Percentiles rank a stretch among this genome's conserved stretches.
Conservation (phyloP, 2,888 invertebrate genomes). For the Lasioglossum morio region DNA sequence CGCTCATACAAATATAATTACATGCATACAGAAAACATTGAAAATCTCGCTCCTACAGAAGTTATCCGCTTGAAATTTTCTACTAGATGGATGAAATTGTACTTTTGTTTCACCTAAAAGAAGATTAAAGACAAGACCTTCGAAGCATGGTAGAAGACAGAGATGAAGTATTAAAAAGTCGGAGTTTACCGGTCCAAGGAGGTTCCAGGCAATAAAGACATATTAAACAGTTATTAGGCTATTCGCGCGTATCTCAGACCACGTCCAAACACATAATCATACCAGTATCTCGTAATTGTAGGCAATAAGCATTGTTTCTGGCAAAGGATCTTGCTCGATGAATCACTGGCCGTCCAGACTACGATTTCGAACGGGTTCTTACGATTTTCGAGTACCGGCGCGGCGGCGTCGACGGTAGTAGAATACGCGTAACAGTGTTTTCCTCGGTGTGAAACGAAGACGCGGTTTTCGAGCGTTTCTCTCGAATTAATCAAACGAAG, state of each 20-base stretch:
- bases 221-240: constrained; percentile 13
- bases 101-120: too few species aligned
- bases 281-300: constrained; percentile 3
- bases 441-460: background rate
- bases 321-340: background rate
- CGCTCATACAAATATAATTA: too few species aligned
- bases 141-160: background rate
- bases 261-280: constrained; percentile 7
- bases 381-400: background rate
- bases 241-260: background rate
- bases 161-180: background rate
- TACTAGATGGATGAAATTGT: too few species aligned
- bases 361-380: background rate
- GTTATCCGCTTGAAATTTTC: background rate
- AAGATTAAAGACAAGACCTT: background rate
- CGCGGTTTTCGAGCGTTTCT: constrained; percentile 41
- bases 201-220: background rate
- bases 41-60: too few species aligned
- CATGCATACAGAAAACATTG: too few species aligned
- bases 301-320: constrained; percentile 32
- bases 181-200: background rate
- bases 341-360: constrained; percentile 4
- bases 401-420: background rate
- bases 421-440: background rate
- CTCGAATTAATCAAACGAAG: constrained; percentile 53